Evolutionary conservation across 2,888 invertebrate species (phyloP), one percentile per base, ranked within the genome.

Genomic region (Sthenelais limicola): DNA sequence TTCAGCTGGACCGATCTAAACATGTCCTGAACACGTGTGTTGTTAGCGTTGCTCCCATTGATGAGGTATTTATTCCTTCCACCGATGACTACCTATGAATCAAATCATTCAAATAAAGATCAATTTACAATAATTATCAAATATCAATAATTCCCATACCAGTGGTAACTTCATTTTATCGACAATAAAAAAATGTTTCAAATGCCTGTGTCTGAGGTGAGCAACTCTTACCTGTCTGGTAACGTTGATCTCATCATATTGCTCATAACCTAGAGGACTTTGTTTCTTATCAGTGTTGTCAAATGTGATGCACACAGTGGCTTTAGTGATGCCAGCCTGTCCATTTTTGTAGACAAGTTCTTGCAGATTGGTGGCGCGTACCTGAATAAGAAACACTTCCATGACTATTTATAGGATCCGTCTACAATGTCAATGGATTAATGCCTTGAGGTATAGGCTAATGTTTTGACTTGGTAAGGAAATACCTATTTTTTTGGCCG

Each of bases 331-430:
- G 0, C 98, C 98, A 0, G 96, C 96, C 86, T 98, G 97, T 0
- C 99, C 99, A 88, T 94, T 93, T 89, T 98, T 98, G 88, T 95
- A 98, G n/a, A 99, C 96, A 75, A 99, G 89, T 84, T 99, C 99
- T 88, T 96, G 96, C 32, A 98, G 89, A 77, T 93, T 94, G 38
- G 92, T 91, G 3, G 96, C 97, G 80, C 98, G 91, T 5, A 98
- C 96, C 96, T 97, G 81, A 49, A 80, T 74, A 5, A 51, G 7
- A 51, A 12, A n/a, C 18, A 51, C 21, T n/a, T 51, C 7, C 24
- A 51, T 12, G 43, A 43, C 12, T 43, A 9, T 43, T n/a, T n/a
- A n/a, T n/a, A n/a, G n/a, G n/a, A n/a, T n/a, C n/a, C n/a, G n/a
- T n/a, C n/a, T n/a, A n/a, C n/a, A n/a, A n/a, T n/a, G n/a, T n/a